phyloP scores from a whole-genome alignment of 2,888 invertebrate genomes.

The Ophonus ardosiacus region DNA sequence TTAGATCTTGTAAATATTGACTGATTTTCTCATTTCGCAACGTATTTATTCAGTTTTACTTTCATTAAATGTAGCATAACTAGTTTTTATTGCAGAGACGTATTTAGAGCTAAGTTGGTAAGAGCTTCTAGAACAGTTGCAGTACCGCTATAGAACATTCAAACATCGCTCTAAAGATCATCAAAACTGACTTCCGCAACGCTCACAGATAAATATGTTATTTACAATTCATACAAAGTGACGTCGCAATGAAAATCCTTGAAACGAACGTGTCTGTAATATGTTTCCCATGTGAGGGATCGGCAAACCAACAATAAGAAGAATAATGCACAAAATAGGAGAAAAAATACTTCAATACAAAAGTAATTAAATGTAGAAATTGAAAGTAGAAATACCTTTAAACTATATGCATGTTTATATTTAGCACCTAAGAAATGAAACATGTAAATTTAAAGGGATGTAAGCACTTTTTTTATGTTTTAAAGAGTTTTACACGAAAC shows the following conservation, averaged over 20 bases:
- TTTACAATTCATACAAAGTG: constrained; percentile 60
- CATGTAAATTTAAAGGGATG: too few relatives aligned
- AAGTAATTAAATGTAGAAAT: too few relatives aligned
- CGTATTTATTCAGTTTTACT: neutral
- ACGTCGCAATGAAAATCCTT: constrained; percentile 59
- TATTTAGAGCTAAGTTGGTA: neutral
- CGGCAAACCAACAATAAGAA: neutral
- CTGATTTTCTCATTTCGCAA: neutral
- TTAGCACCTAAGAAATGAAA: too few relatives aligned
- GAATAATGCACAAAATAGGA: neutral
- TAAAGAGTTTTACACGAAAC: too few relatives aligned
- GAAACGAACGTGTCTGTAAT: constrained; percentile 55
- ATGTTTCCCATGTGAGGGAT: constrained; percentile 48
- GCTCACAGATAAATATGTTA: constrained; percentile 59
- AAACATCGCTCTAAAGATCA: constrained; percentile 13
- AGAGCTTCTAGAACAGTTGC: constrained; percentile 19
- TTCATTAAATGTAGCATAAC: neutral
- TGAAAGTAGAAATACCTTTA: too few relatives aligned
- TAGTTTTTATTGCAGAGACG: constrained; percentile 5
- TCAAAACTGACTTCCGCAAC: constrained; percentile 53
- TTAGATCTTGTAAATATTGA: neutral
- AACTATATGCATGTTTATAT: too few relatives aligned
- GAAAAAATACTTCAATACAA: neutral
- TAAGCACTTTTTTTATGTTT: too few relatives aligned
- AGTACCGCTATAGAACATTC: constrained; percentile 6